Evolutionary conservation across 2,888 invertebrate genomes (phyloP).

Genomic region (Eurois occulta): DNA sequence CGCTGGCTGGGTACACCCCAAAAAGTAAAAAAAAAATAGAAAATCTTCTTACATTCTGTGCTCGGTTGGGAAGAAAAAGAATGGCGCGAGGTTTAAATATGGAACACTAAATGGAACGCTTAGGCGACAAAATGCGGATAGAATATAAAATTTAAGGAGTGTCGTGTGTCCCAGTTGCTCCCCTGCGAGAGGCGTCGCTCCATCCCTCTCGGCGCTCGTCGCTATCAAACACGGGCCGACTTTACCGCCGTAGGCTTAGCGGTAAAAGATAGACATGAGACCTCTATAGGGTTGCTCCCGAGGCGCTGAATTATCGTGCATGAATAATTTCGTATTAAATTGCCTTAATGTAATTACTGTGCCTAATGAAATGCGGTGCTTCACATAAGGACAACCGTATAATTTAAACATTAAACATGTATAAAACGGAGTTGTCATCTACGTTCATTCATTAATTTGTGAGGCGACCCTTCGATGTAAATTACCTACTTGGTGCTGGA

Average conservation of each 20-base stretch:
- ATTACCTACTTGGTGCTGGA: conserved; percentile 27
- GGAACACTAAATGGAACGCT: conserved; percentile 91
- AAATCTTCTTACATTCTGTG: conserved; percentile 86
- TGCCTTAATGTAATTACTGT: conserved; percentile 79
- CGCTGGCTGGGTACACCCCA: conserved; percentile 80
- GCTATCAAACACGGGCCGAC: conserved; percentile 86
- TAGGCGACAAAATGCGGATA: conserved; percentile 91
- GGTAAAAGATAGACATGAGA: conserved; percentile 89
- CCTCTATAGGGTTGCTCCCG: conserved; percentile 83
- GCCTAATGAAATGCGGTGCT: conserved; percentile 73
- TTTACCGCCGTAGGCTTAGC: conserved; percentile 89
- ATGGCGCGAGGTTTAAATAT: conserved; percentile 89
- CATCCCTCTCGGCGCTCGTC: conserved; percentile 78
- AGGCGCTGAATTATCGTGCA: conserved; percentile 78
- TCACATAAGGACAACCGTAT: conserved; percentile 57
- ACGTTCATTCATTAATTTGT: conserved; percentile 53
- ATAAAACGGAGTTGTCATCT: conserved; percentile 59
- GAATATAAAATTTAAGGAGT: conserved; percentile 90
- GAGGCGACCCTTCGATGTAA: conserved; percentile 35
- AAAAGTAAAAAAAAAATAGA: conserved; percentile 82
- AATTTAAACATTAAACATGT: conserved; percentile 63
- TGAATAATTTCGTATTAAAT: conserved; percentile 81
- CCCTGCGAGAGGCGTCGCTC: conserved; percentile 66
- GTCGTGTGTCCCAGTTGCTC: conserved; percentile 80
- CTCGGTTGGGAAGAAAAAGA: conserved; percentile 85